Percentiles rank a stretch among this genome's conserved stretches.
Evolutionary conservation across 2,888 invertebrate species (phyloP).

Genomic region (Protodeltote pygarga): DNA sequence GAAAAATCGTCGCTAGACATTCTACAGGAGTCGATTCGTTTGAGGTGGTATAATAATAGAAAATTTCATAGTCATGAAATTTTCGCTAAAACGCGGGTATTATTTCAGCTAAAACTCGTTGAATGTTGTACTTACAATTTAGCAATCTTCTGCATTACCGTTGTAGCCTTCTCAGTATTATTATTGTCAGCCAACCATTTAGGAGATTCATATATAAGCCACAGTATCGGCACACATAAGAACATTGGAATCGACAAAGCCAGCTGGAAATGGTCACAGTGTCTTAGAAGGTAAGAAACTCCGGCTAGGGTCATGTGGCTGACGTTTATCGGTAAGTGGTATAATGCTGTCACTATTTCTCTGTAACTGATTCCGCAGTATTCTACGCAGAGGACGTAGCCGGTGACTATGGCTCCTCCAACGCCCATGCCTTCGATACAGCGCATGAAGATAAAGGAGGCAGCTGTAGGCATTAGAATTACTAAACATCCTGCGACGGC

Average conservation of each 20-base stretch:
- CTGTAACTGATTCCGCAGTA: constrained; percentile 66
- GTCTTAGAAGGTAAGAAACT: constrained; percentile 67
- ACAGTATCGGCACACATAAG: constrained; percentile 54
- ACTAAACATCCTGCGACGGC: constrained; percentile 64
- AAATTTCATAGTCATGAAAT: no score
- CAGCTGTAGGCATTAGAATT: constrained; percentile 59
- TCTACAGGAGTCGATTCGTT: no score
- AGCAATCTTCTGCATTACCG: constrained; percentile 65
- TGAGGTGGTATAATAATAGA: no score
- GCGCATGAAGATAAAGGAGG: constrained; percentile 62
- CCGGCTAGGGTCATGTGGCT: constrained; percentile 68
- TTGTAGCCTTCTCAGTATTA: constrained; percentile 55
- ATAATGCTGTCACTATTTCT: constrained; percentile 67
- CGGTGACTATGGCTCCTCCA: constrained; percentile 71
- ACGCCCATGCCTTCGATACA: constrained; percentile 69
- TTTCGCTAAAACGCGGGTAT: no score
- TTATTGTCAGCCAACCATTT: constrained; percentile 75
- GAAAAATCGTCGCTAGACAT: no score
- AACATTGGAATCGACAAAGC: constrained; percentile 70
- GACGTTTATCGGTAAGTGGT: constrained; percentile 70
- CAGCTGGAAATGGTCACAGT: constrained; percentile 68
- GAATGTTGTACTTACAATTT: constrained; percentile 70
- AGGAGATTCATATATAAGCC: constrained; percentile 68
- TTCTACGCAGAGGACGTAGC: constrained; percentile 70
- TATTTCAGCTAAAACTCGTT: no score